Conservation (phyloP, 1,140 invertebrate species). For the Drosophila cardini region DNA sequence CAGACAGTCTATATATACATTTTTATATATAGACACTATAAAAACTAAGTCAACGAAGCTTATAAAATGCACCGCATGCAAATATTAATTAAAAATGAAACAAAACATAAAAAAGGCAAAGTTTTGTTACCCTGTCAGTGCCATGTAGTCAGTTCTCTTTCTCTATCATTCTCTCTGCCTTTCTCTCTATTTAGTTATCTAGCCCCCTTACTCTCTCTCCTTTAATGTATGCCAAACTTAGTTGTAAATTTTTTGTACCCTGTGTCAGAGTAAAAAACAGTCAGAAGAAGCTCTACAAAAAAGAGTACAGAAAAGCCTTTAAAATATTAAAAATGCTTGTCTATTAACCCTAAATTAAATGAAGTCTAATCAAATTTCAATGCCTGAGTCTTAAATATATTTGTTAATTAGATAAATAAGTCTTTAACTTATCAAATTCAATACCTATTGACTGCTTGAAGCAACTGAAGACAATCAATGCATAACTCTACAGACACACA, state of each 20-base stretch:
- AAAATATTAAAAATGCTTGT: conserved; percentile 6
- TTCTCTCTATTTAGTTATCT: no score
- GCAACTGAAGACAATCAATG: not conserved
- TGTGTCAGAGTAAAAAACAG: not conserved
- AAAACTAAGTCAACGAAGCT: conserved; percentile 23
- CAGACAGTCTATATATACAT: not conserved
- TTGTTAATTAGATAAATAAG: no score
- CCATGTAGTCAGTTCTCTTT: no score
- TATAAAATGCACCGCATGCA: conserved; percentile 35
- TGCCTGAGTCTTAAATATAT: no score
- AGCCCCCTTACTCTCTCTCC: no score
- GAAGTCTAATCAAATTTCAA: not conserved
- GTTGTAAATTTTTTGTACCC: no score
- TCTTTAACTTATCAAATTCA: no score
- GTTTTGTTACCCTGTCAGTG: no score
- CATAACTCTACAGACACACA: not conserved
- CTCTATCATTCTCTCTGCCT: no score
- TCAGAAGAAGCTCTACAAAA: conserved; percentile 2
- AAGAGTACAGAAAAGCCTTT: conserved; percentile 2
- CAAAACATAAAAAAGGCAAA: no score
- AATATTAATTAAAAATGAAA: conserved; percentile 31
- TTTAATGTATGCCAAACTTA: no score
- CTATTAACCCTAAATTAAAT: not conserved
- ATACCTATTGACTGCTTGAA: not conserved
- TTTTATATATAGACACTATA: not conserved